Evolutionary conservation across 2,113 vertebrate genomes (phyloP).

Genomic region (Nyctereutes procyonoides): DNA sequence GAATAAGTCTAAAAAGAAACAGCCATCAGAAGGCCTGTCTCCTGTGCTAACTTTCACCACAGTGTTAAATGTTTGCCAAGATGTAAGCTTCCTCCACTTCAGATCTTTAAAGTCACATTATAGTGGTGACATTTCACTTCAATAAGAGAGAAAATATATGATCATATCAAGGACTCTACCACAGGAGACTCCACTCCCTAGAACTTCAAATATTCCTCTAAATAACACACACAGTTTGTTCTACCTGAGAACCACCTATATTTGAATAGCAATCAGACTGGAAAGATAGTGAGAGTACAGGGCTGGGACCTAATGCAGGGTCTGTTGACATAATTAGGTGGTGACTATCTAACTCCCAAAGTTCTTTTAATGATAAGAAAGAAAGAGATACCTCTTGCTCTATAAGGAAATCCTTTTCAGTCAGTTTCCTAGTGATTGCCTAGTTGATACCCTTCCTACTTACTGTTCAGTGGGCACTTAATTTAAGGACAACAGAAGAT

Average conservation of each 20-base stretch:
- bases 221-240: background rate
- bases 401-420: background rate
- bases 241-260: slow-evolving; percentile 47
- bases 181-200: background rate
- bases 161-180: background rate
- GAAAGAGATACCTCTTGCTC: background rate
- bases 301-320: background rate
- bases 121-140: background rate
- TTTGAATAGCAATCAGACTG: slow-evolving; percentile 32
- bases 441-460: background rate
- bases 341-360: background rate
- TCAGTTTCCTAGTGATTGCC: background rate
- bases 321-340: slow-evolving; percentile 34
- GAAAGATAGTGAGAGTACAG: slow-evolving; percentile 31
- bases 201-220: background rate
- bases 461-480: background rate
- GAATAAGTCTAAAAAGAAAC: background rate
- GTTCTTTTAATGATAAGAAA: slow-evolving; percentile 4
- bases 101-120: background rate
- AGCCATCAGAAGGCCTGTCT: background rate
- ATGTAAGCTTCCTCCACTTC: background rate
- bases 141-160: background rate
- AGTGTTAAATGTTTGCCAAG: background rate
- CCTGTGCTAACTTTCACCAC: background rate
- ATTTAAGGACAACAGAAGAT: background rate